Percentiles rank a stretch among this genome's conserved stretches.
Conservation (phyloP, 2,797 vertebrate genomes). For the Eospalax fontanierii region DNA sequence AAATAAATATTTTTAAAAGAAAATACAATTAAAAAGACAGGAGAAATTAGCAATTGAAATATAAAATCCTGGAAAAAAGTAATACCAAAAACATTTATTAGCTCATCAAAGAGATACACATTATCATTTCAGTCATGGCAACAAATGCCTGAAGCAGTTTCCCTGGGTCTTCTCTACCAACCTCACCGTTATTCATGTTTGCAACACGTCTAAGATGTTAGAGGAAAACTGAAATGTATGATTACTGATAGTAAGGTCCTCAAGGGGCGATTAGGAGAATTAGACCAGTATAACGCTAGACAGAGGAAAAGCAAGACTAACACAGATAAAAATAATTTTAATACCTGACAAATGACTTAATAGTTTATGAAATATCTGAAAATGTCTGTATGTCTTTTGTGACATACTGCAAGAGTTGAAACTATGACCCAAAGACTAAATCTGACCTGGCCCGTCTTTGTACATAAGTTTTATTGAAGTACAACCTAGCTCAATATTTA, state of each 20-base stretch:
- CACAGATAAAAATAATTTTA: constrained; percentile 25
- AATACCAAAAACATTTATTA: background rate
- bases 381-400: background rate
- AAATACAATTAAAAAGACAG: background rate
- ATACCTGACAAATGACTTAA: background rate
- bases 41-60: background rate
- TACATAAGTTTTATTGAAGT: constrained; percentile 37
- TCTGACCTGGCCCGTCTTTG: background rate
- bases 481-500: background rate
- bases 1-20: background rate
- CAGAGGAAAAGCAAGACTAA: background rate
- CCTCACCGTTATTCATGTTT: background rate
- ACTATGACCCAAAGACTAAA: background rate
- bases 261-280: background rate
- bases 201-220: background rate
- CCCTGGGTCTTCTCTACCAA: background rate
- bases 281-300: background rate
- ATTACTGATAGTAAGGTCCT: background rate
- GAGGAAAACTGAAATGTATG: background rate
- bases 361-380: background rate
- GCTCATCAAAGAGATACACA: background rate
- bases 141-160: background rate
- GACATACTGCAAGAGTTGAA: background rate
- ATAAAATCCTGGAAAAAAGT: background rate
- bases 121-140: background rate